phyloP scores from a whole-genome alignment of 35 echinoderm and acorn worm genomes.

The Antedon bifida region DNA sequence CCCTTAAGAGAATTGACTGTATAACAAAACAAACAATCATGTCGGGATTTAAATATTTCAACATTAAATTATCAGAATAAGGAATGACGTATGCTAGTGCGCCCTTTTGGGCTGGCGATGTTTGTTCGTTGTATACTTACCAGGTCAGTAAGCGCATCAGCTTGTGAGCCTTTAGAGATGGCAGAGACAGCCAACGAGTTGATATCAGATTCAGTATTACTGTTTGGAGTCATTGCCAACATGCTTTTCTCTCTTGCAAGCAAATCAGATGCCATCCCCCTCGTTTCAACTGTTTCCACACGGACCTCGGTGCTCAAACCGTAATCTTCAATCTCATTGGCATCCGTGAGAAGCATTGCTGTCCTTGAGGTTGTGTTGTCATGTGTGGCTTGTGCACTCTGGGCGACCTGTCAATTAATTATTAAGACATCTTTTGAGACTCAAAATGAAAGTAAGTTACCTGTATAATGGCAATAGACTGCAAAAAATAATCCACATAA shows the following conservation, averaged over 20 bases:
- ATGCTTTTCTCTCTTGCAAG: background rate
- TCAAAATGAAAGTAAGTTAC: background rate
- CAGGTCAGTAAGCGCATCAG: background rate
- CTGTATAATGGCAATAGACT: background rate
- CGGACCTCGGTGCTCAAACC: background rate
- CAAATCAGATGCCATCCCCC: background rate
- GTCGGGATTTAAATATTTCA: no score
- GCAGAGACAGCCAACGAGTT: background rate
- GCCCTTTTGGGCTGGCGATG: no score
- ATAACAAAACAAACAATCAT: no score
- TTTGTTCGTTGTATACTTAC: background rate
- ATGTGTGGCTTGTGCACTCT: slow-evolving; percentile 42
- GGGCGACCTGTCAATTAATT: slow-evolving; percentile 19
- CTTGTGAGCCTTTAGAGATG: background rate
- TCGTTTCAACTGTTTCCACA: background rate
- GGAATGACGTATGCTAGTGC: no score
- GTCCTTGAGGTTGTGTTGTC: slow-evolving; percentile 64
- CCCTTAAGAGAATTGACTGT: no score
- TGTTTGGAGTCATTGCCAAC: background rate
- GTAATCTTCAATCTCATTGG: slow-evolving; percentile 13
- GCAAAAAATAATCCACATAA: background rate
- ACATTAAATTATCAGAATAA: no score
- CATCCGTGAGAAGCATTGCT: slow-evolving; percentile 19
- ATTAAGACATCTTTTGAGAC: background rate
- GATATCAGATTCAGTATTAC: background rate